These are phyloP conservation scores for Triplophysa yarkandensis DNA, from an alignment of 2,797 vertebrate species.

Conservation along the genomic window DNA sequence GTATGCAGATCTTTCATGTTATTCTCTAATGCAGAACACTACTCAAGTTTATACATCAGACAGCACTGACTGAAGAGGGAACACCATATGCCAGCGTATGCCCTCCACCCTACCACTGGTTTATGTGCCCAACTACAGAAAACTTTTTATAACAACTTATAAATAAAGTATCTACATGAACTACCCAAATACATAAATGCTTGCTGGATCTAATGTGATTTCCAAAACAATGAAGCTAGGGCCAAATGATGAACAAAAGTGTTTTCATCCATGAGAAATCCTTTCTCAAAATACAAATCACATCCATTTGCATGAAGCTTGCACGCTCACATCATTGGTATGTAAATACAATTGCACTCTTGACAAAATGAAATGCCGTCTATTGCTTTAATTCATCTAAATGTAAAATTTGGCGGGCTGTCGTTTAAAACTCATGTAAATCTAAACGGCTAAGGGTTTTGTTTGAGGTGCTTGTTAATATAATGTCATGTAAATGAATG, in stretches of 20 bases:
- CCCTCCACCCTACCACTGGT: too few relatives aligned
- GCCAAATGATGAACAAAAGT: background rate
- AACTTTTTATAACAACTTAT: too few relatives aligned
- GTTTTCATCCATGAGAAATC: background rate
- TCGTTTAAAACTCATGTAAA: constrained; percentile 29
- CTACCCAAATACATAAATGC: too few relatives aligned
- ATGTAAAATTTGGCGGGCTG: constrained; percentile 43
- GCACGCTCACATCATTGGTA: constrained; percentile 26
- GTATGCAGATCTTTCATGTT: too few relatives aligned
- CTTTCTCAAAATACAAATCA: background rate
- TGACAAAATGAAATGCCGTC: constrained; percentile 2
- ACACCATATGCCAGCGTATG: too few relatives aligned
- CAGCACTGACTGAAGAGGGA: too few relatives aligned
- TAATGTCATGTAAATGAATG: constrained; percentile 48
- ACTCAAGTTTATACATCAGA: too few relatives aligned
- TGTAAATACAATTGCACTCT: constrained; percentile 27
- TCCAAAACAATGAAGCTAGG: background rate
- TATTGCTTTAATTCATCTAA: constrained; percentile 38
- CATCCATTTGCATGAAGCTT: constrained; percentile 24
- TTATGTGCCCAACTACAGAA: too few relatives aligned
- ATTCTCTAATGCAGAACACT: too few relatives aligned
- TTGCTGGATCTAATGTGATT: background rate
- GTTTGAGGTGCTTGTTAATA: constrained; percentile 38
- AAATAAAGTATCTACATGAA: too few relatives aligned
- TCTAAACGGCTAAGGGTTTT: constrained; percentile 15